Base-by-base conservation (phyloP, 2,888 invertebrate genomes). In the Drosophila prostipennis region DNA sequence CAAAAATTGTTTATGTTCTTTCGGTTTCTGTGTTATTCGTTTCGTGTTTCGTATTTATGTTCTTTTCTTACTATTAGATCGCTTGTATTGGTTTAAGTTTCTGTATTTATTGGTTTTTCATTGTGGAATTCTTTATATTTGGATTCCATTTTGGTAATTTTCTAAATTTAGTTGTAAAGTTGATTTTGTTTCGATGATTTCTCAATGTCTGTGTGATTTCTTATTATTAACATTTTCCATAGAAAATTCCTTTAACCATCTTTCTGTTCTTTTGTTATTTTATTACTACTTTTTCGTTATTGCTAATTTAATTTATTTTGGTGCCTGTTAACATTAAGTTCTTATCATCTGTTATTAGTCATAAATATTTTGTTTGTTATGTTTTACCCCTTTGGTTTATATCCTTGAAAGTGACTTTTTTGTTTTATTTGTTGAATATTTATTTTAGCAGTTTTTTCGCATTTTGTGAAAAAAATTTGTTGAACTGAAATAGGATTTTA, bases 1-100 rank as follows among this genome's bases (percentile, higher is more conserved):
- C 78, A 59, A 63, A 76, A 78, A 54, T 72, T 55, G 19, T 58
- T 65, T 77, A 68, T 73, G 71, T 74, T 73, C 72, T 46, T 64
- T 45, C 8, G 57, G 52, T 56, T 55, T 46, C 29, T 48, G 43
- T 53, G 42, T 40, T 39, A 36, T 19, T 49, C 36, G 36, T 48
- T 53, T 43, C 5, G 37, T 40, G 39, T 48, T 53, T 43, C 5
- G 37, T 16, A 34, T 60, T 55, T 61, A 67, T 40, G 46, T 46
- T 59, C 11, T 34, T 11, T 57, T 40, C 23, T 26, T 43, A 16
- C 57, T 13, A 48, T 49, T 48, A 43, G 48, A 46, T 57, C 23
- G 68, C 68, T 65, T 34, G 7, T 32, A 45, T 42, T 67, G 39
- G 39, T 19, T 57, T 69, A 63, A 64, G 61, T 76, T 77, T 82